Evolutionary conservation across 1,140 invertebrate genomes (phyloP).

Genomic region (Drosophila sulfurigaster): DNA sequence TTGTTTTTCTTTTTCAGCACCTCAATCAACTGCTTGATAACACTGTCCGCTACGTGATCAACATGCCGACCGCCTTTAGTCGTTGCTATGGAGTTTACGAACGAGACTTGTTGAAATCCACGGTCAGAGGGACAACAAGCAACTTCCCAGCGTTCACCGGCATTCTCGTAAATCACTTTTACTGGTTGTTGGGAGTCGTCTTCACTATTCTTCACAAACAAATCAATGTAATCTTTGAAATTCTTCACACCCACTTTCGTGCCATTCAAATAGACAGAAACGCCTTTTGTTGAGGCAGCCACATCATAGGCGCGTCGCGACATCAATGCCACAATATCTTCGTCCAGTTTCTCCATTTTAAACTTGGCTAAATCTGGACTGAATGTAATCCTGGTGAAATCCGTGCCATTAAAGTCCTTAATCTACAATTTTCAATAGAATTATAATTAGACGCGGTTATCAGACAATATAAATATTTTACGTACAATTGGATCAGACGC

Average conservation of each 20-base stretch:
- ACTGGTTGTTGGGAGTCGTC: slow-evolving; percentile 93
- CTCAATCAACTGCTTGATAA: slow-evolving; percentile 96
- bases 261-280: slow-evolving; percentile 98
- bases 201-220: slow-evolving; percentile 94
- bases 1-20: slow-evolving; percentile 98
- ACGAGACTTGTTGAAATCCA: slow-evolving; percentile 99
- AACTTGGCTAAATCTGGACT: slow-evolving; percentile 98
- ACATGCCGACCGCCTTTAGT: slow-evolving; percentile 99
- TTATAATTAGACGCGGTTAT: slow-evolving; percentile 36
- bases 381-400: slow-evolving; percentile 98
- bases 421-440: slow-evolving; percentile 85
- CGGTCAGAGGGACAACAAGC: slow-evolving; percentile 95
- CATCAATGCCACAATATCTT: slow-evolving; percentile 98
- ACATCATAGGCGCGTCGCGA: slow-evolving; percentile 97
- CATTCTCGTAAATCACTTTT: slow-evolving; percentile 95
- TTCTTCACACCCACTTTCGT: slow-evolving; percentile 94
- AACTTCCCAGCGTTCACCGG: slow-evolving; percentile 97
- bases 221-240: slow-evolving; percentile 99
- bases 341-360: slow-evolving; percentile 96
- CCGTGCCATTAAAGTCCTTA: slow-evolving; percentile 90
- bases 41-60: slow-evolving; percentile 96
- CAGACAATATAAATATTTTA: slow-evolving; percentile 28
- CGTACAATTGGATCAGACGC: slow-evolving; percentile 91
- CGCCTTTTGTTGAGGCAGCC: slow-evolving; percentile 94
- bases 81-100: slow-evolving; percentile 99